Base-by-base conservation (phyloP, 2,113 vertebrate species). In the Mastomys natalensis region DNA sequence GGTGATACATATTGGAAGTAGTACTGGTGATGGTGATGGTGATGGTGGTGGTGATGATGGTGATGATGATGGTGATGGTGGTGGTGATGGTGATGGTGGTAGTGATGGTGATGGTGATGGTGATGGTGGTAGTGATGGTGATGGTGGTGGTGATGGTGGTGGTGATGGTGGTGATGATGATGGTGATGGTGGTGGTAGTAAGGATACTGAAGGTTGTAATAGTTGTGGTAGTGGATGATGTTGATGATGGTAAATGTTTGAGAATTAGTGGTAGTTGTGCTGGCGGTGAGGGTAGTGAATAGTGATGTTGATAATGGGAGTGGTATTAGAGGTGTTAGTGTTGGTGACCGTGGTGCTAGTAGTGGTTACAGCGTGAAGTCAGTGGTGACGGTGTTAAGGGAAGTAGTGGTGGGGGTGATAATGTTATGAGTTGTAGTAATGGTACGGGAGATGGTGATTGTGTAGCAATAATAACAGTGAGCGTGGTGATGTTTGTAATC, bases 371-470 rank as follows among this genome's bases (percentile, higher is more conserved):
- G 48, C 24, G 16, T 62, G 3, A n/a, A 29, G 24, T 17, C 12
- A 21, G 6, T 87, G 66, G 45, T 17, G 70, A 72, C 68, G 3
- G 4, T 72, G 16, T n/a, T n/a, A 55, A 31, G 29, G 40, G 10
- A n/a, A 24, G 15, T 58, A 21, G n/a, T 48, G 7, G 19, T 45
- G 48, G 5, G n/a, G 48, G 16, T n/a, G 43, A 3, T 34, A 2
- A 1, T 31, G 80, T 0, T n/a, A 29, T 17, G 15, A 43, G 24
- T 29, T 24, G 6, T n/a, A 5, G 1, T 4, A 34, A 11, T 16
- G 31, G 17, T 55, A 4, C 2, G 2, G 53, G 11, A 45, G 34
- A 73, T 58, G 29, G 40, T 64, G 40, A 34, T 34, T 26, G 6
- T 7, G 16, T 11, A 9, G 24, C 15, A 55, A 29, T 34, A 11